A percentile compares a stretch with the other conserved stretches of the same genome.
Evolutionary conservation across 2,113 vertebrate genomes (phyloP).

Genomic region (Menidia beryllina): DNA sequence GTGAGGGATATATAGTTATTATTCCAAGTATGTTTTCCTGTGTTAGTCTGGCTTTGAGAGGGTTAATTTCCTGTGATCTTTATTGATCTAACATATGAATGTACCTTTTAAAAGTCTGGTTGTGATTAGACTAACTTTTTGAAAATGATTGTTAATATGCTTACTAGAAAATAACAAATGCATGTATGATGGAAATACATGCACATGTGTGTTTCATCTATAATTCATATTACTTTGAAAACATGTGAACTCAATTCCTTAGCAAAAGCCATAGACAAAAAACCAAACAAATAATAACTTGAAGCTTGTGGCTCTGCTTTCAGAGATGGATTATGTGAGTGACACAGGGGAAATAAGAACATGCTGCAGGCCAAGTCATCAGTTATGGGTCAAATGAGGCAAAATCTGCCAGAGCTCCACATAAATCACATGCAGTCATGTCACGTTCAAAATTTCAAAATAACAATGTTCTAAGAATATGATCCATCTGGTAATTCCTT

Average conservation of each 20-base stretch:
- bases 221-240: slow-evolving; percentile 11
- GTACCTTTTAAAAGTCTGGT: too few relatives aligned
- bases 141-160: too few relatives aligned
- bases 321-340: slow-evolving; percentile 78
- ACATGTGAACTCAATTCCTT: slow-evolving; percentile 14
- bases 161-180: slow-evolving; percentile 1
- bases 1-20: too few relatives aligned
- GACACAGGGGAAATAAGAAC: slow-evolving; percentile 84
- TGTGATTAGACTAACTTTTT: too few relatives aligned
- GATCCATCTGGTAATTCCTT: slow-evolving; percentile 22
- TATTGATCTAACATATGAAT: too few relatives aligned
- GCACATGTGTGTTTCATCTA: slow-evolving; percentile 7
- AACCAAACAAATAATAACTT: slow-evolving; percentile 45
- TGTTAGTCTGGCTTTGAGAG: too few relatives aligned
- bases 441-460: slow-evolving; percentile 58
- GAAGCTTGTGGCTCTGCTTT: slow-evolving; percentile 52
- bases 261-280: slow-evolving; percentile 42
- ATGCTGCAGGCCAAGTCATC: slow-evolving; percentile 76
- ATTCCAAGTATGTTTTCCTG: too few relatives aligned
- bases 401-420: slow-evolving; percentile 64
- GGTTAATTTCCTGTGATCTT: too few relatives aligned
- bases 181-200: slow-evolving; percentile 2
- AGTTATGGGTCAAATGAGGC: slow-evolving; percentile 82
- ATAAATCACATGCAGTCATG: slow-evolving; percentile 69
- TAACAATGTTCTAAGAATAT: slow-evolving; percentile 25